Evolutionary conservation across 2,113 vertebrate species (phyloP), one percentile per base, ranked within the genome.

Genomic region (Zeus faber): DNA sequence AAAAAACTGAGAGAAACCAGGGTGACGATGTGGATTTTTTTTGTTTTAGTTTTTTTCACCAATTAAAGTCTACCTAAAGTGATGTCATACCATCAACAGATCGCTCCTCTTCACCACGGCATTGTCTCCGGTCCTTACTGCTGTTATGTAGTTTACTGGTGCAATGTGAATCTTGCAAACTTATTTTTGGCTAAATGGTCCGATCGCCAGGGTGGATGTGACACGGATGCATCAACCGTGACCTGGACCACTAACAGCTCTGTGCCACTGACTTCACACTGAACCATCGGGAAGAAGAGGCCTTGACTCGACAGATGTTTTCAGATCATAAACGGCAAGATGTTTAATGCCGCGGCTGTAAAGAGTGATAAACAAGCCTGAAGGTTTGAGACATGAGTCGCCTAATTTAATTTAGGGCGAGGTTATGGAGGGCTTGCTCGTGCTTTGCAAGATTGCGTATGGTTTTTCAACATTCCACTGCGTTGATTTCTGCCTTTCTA

Each of bases 241-340:
- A 31, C 53, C 9, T 2, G 6, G 24, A 13, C 5, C 7, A 16
- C 21, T 24, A 2, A 24, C 9, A 48, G 23, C 8, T 66, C 51
- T 41, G n/a, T 14, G 26, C 21, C 5, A 3, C 6, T 54, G 54
- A 57, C 22, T 13, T 24, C 13, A 20, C 23, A 25, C 24, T 6
- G 11, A 48, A 25, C 23, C 24, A 2, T 48, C 41, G 1, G 21
- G 9, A 21, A 10, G 3, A 22, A 11, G 8, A 45, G 18, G 11
- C 0, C 11, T 45, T 21, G 18, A 20, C 41, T 21, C 41, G 5
- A 22, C 60, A 48, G 52, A 65, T 76, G 58, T 80, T 78, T 76
- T 20, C 17, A 66, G 24, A 72, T 50, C 72, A 59, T 83, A 72
- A 80, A 78, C 72, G 5, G 13, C 52, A 49, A 46, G 48, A 35